Evolutionary conservation across 2,888 invertebrate species (phyloP).

Genomic region (Spilosoma lubricipeda): DNA sequence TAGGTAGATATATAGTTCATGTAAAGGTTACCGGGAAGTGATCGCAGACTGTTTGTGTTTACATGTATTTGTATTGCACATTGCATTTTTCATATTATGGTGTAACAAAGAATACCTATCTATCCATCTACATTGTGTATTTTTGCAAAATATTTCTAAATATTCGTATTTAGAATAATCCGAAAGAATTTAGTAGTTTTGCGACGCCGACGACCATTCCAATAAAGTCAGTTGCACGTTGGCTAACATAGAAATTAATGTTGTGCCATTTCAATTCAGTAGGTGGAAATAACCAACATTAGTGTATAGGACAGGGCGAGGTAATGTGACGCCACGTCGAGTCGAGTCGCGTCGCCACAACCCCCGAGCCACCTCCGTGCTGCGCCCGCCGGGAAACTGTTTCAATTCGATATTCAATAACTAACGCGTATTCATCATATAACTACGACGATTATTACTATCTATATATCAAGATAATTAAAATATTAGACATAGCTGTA

Average conservation of each 20-base stretch:
- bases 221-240: background rate
- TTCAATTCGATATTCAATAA: background rate
- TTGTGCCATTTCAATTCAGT: background rate
- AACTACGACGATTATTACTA: no score
- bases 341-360: background rate
- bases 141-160: background rate
- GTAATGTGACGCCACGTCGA: constrained; percentile 7
- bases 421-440: background rate
- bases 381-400: background rate
- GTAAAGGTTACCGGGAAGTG: no score
- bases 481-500: background rate
- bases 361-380: background rate
- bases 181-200: background rate
- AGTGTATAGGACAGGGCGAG: background rate
- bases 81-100: no score
- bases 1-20: no score
- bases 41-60: no score
- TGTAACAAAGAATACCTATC: no score
- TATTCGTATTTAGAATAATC: background rate
- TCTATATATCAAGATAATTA: background rate
- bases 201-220: background rate
- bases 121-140: no score
- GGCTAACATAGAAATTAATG: background rate
- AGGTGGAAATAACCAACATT: background rate
- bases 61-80: no score